Base-by-base conservation (phyloP, 2,797 vertebrate species). In the Trematomus bernacchii region DNA sequence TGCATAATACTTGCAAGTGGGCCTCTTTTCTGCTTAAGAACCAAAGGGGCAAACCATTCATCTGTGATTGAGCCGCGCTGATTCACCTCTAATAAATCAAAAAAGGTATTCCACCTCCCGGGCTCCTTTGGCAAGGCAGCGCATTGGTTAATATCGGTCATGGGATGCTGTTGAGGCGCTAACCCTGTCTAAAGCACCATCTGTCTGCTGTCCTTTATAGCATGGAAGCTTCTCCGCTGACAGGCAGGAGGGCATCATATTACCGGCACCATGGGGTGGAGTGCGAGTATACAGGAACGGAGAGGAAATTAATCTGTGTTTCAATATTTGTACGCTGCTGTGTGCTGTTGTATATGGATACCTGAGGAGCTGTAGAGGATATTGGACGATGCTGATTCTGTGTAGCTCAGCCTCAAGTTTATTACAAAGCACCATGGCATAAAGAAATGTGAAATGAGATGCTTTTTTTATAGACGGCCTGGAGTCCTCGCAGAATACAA, bases 61-160 rank as follows among this genome's bases (percentile, higher is more conserved):
- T 86, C 84, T 83, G 73, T 77, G 88, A 89, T 66, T 74, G 87
- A 90, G 87, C 80, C 23, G 30, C n/a, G 6, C 50, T 48, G 82
- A 85, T 83, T 86, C 83, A 66, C 78, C 73, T 85, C 71, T 81
- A 91, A 85, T 80, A 84, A 78, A 72, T 86, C 66, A 83, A 70
- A 82, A 78, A 57, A 70, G 71, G 74, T 12, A 70, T 68, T 83
- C 46, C 71, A 71, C 76, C 70, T 71, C 64, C 54, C 33, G 6
- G 16, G 76, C 48, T 86, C 80, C 73, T 73, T 6, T 1, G 76
- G 80, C 61, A 55, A 80, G 57, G 77, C 61, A 69, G 42, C 12
- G 43, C 68, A 55, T 64, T 51, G 19, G 73, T 33, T 54, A 50
- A 77, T 79, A 64, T 84, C 78, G 58, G 77, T 82, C 79, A 71